A percentile compares a stretch with the other conserved stretches of the same genome.
Evolutionary conservation across 2,113 vertebrate genomes (phyloP).

Genomic region (Caranx ignobilis): DNA sequence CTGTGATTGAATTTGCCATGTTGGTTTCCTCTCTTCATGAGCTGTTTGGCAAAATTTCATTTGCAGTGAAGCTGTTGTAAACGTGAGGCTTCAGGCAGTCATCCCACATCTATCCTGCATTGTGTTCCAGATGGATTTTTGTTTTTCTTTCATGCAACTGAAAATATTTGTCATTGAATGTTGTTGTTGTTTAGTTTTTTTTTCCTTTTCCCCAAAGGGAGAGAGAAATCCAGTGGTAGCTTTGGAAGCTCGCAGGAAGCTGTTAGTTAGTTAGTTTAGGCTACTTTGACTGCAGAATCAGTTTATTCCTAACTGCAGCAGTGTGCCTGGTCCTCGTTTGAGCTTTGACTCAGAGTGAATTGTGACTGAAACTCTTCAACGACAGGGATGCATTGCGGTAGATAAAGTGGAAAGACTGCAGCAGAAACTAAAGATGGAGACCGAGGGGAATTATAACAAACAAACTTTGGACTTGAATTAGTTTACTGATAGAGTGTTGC

Average conservation of each 20-base stretch:
- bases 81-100: not conserved
- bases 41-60: not conserved
- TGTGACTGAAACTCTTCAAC: not conserved
- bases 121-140: not conserved
- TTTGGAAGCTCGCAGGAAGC: not conserved
- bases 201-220: no score
- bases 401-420: not conserved
- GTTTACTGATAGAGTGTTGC: slow-evolving; percentile 1
- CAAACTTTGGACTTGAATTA: slow-evolving; percentile 12
- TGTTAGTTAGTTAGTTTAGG: not conserved
- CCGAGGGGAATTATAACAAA: not conserved
- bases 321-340: not conserved
- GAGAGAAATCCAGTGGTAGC: not conserved
- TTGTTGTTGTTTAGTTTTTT: not conserved
- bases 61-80: not conserved
- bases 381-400: not conserved
- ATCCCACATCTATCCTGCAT: not conserved
- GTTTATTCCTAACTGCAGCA: not conserved
- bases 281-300: not conserved
- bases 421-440: not conserved
- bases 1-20: not conserved
- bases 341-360: slow-evolving; percentile 7
- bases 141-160: not conserved
- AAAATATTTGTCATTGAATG: not conserved
- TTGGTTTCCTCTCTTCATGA: not conserved